These are phyloP conservation scores for Orycteropus afer DNA, from an alignment of 2,113 vertebrate species.

Conservation along the genomic window DNA sequence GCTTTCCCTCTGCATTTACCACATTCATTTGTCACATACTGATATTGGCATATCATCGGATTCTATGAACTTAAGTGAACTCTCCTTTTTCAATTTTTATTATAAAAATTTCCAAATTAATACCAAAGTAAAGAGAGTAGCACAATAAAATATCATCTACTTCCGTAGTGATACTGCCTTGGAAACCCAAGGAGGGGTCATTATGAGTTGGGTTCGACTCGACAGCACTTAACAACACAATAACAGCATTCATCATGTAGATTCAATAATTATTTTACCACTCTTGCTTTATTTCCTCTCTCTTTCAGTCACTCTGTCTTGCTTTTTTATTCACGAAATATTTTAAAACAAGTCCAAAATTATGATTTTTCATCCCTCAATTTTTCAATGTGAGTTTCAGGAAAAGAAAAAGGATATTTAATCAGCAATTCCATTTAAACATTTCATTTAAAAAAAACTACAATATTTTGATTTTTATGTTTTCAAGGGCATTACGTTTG, in stretches of 20 bases:
- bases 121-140: neutral
- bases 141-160: neutral
- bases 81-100: conserved; percentile 18
- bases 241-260: neutral
- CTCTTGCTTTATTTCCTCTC: neutral
- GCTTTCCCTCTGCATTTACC: neutral
- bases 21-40: neutral
- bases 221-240: too few species aligned
- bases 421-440: neutral
- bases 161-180: too few species aligned
- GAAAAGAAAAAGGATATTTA: neutral
- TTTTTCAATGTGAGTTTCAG: neutral
- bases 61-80: conserved; percentile 61
- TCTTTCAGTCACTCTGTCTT: neutral
- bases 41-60: neutral
- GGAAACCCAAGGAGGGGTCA: too few species aligned
- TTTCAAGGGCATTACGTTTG: neutral
- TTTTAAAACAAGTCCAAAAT: conserved; percentile 16
- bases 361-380: neutral
- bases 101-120: neutral
- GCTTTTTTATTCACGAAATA: neutral
- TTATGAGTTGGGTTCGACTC: too few species aligned
- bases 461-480: neutral
- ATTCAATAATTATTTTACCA: neutral
- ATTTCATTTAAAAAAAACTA: neutral